Evolutionary conservation across 64 coral and sea anemone genomes (phyloP).

Genomic region (Trachythela sp.): DNA sequence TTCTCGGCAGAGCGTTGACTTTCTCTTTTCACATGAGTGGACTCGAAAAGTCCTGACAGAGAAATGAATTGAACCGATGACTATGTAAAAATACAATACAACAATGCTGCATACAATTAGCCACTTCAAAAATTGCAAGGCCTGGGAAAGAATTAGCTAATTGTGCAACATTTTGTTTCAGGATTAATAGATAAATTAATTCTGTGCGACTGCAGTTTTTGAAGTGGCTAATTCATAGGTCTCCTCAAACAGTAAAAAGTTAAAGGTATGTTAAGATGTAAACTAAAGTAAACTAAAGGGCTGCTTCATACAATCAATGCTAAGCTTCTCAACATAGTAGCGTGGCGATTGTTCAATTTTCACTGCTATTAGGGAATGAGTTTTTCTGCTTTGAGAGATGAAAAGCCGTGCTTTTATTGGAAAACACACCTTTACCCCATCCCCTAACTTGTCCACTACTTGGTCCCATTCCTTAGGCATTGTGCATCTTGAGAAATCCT

Average conservation of each 20-base stretch:
- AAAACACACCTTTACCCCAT: constrained; percentile 15
- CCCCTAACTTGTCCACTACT: not conserved
- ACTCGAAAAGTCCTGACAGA: too few relatives aligned
- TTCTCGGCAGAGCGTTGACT: too few relatives aligned
- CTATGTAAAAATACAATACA: too few relatives aligned
- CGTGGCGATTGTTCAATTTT: constrained; percentile 12
- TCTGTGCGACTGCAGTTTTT: too few relatives aligned
- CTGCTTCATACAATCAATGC: constrained; percentile 13
- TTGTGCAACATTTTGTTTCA: too few relatives aligned
- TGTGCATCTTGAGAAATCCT: constrained; percentile 6
- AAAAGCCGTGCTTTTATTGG: constrained; percentile 3
- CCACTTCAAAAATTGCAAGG: too few relatives aligned
- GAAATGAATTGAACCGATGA: too few relatives aligned
- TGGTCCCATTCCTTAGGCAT: constrained; percentile 16
- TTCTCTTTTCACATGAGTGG: too few relatives aligned
- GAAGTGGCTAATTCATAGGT: too few relatives aligned
- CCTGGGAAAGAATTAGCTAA: too few relatives aligned
- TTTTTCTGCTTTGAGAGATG: constrained; percentile 20
- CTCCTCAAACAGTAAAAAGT: not conserved
- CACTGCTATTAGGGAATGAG: not conserved
- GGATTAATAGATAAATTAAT: too few relatives aligned
- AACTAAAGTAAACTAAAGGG: constrained; percentile 3
- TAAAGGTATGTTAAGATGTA: not conserved
- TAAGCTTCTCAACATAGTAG: constrained; percentile 9
- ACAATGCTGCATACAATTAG: too few relatives aligned